These are phyloP conservation scores for Anguilla japonica DNA, from an alignment of 2,113 vertebrate genomes.

Conservation along the genomic window DNA sequence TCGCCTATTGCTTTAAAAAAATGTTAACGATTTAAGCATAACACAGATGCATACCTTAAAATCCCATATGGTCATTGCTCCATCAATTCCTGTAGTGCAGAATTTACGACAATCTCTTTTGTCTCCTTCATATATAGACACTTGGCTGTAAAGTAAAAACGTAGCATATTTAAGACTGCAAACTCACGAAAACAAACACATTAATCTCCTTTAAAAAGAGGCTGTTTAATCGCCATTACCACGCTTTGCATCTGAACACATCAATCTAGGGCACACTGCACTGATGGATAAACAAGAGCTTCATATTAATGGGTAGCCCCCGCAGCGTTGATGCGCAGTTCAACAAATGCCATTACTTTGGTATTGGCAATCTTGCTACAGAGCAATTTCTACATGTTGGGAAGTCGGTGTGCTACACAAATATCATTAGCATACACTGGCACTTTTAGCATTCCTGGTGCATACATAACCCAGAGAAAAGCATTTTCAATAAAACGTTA, in stretches of 20 bases:
- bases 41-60: constrained; percentile 80
- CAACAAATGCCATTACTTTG: background rate
- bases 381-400: no score
- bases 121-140: constrained; percentile 98
- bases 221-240: background rate
- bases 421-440: no score
- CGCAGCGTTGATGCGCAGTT: background rate
- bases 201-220: background rate
- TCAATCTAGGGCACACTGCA: background rate
- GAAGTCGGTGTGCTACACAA: no score
- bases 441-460: no score
- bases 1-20: background rate
- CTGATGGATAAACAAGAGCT: background rate
- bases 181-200: background rate
- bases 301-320: background rate
- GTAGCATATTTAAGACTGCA: background rate
- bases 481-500: no score
- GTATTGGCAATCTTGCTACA: no score
- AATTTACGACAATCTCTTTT: constrained; percentile 98
- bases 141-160: constrained; percentile 79
- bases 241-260: background rate
- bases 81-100: constrained; percentile 98
- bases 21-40: no score
- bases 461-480: no score
- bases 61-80: constrained; percentile 99